Evolutionary conservation across 2,888 invertebrate genomes (phyloP).

Genomic region (Tupiocoris notatus): DNA sequence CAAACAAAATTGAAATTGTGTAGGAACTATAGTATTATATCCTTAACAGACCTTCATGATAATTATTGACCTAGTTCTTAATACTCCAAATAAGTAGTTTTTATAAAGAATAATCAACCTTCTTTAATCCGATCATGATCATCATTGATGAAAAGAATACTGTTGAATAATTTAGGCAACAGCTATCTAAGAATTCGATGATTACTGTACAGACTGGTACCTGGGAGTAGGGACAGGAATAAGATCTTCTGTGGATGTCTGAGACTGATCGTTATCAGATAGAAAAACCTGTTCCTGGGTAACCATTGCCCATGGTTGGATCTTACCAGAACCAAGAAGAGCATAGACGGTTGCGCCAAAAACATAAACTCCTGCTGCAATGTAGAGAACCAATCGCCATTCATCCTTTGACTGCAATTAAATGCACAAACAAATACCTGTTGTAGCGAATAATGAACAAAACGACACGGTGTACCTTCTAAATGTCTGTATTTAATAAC

Average conservation of each 20-base stretch:
- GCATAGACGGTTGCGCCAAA: slow-evolving; percentile 81
- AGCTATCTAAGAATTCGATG: not conserved
- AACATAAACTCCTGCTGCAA: slow-evolving; percentile 77
- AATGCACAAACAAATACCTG: too few species aligned
- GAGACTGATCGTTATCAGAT: slow-evolving; percentile 47
- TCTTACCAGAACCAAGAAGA: slow-evolving; percentile 74
- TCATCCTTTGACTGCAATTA: slow-evolving; percentile 56
- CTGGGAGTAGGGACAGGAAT: slow-evolving; percentile 44
- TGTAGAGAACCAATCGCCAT: slow-evolving; percentile 85
- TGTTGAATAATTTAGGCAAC: not conserved
- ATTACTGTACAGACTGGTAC: slow-evolving; percentile 46
- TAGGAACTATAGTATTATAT: too few species aligned
- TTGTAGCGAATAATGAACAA: too few species aligned
- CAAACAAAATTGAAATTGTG: too few species aligned
- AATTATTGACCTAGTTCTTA: too few species aligned
- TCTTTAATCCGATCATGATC: too few species aligned
- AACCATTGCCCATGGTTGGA: slow-evolving; percentile 74
- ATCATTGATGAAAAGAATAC: too few species aligned
- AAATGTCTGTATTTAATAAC: too few species aligned
- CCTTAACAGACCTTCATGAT: too few species aligned
- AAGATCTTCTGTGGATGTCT: slow-evolving; percentile 48
- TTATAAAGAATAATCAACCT: too few species aligned
- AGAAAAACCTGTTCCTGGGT: slow-evolving; percentile 46
- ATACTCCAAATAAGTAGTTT: too few species aligned
- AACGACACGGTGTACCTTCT: too few species aligned